A percentile compares a stretch with the other conserved stretches of the same genome.
Evolutionary conservation across 2,797 vertebrate genomes (phyloP).

Genomic region (Anas bernieri): DNA sequence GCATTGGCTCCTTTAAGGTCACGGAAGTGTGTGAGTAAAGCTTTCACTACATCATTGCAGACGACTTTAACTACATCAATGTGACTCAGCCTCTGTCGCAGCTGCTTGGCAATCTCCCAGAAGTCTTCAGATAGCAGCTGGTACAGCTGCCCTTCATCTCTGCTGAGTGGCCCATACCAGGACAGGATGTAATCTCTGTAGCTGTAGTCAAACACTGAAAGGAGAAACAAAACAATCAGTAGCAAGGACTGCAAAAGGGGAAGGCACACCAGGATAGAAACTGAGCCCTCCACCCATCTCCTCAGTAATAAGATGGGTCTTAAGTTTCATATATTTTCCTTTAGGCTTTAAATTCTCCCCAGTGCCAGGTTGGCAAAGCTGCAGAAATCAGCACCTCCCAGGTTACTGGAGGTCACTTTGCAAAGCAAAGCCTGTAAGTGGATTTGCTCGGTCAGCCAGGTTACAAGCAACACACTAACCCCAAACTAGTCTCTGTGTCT

Average conservation of each 20-base stretch:
- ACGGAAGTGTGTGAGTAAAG: conserved; percentile 93
- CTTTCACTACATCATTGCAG: conserved; percentile 91
- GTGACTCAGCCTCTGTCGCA: conserved; percentile 87
- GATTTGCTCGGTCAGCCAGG: conserved; percentile 47
- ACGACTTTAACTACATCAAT: conserved; percentile 93
- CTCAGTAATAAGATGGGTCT: not conserved
- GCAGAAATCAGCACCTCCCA: not conserved
- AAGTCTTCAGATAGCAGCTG: conserved; percentile 95
- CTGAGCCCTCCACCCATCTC: not conserved
- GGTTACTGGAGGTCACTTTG: conserved; percentile 50
- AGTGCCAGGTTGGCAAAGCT: not conserved
- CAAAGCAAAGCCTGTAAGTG: conserved; percentile 59
- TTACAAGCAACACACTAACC: conserved; percentile 43
- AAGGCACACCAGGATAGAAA: not conserved
- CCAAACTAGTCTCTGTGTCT: not conserved
- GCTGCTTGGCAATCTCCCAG: conserved; percentile 91
- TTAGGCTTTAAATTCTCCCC: not conserved
- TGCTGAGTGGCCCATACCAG: conserved; percentile 92
- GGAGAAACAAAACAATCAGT: conserved; percentile 50
- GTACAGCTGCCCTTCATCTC: conserved; percentile 92
- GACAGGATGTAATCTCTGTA: conserved; percentile 96
- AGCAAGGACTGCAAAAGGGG: not conserved
- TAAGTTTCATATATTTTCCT: not conserved
- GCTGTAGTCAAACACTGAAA: conserved; percentile 93
- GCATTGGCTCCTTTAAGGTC: conserved; percentile 93